These are phyloP conservation scores for Sarcophaga caerulescens DNA, from an alignment of 2,888 invertebrate species.

Conservation along the genomic window DNA sequence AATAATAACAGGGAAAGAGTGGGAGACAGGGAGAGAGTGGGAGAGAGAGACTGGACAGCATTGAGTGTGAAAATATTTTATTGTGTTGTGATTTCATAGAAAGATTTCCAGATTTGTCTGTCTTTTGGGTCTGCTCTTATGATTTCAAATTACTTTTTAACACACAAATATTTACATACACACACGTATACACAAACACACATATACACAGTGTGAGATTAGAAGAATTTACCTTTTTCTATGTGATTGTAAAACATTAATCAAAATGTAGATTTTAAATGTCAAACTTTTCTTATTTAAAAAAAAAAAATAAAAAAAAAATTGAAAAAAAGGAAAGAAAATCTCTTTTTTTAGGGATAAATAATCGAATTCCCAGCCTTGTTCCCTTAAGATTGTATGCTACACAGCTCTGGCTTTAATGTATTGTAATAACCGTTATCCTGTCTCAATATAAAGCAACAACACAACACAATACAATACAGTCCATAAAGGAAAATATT, in stretches of 20 bases:
- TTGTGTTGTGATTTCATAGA: conserved; percentile 26
- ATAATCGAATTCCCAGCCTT: conserved; percentile 58
- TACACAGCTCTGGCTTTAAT: background rate
- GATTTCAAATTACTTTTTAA: conserved; percentile 39
- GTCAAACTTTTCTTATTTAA: conserved; percentile 62
- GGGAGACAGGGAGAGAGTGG: no score
- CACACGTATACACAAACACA: background rate
- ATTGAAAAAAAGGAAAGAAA: conserved; percentile 9
- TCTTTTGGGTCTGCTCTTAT: background rate
- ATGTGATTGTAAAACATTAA: conserved; percentile 62
- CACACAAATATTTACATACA: conserved; percentile 1
- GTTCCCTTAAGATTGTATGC: background rate
- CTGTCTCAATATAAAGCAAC: conserved; percentile 26
- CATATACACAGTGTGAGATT: background rate
- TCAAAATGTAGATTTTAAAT: conserved; percentile 68
- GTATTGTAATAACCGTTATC: conserved; percentile 32
- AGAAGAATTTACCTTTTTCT: conserved; percentile 50
- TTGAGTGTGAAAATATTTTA: conserved; percentile 13
- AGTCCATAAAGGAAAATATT: background rate
- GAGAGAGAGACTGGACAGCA: background rate
- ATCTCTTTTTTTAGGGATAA: conserved; percentile 59
- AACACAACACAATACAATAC: background rate
- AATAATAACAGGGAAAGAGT: no score
- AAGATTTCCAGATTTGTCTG: background rate
- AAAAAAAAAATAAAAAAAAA: conserved; percentile 17